A percentile compares a stretch with the other conserved stretches of the same genome.
Evolutionary conservation across 2,888 invertebrate genomes (phyloP).

Genomic region (Sarcophaga caerulescens): DNA sequence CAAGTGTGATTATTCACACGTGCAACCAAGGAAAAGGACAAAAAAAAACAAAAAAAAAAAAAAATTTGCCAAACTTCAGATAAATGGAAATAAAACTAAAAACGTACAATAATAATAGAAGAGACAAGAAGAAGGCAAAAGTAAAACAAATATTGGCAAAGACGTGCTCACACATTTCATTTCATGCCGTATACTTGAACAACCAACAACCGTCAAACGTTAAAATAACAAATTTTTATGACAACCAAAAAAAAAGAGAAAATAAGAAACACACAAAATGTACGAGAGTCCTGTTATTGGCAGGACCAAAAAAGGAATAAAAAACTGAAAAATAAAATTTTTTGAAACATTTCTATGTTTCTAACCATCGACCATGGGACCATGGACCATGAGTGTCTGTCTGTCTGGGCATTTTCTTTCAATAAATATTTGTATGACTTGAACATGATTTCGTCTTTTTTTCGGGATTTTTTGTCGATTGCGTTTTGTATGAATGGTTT

Average conservation of each 20-base stretch:
- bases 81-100: constrained; percentile 65
- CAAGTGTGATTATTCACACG: constrained; percentile 78
- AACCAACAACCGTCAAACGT: constrained; percentile 1
- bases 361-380: constrained; percentile 13
- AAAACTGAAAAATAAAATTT: neutral
- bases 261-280: constrained; percentile 37
- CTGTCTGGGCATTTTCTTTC: neutral
- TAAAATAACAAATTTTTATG: constrained; percentile 53
- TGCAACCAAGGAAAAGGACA: constrained; percentile 70
- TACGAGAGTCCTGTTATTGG: constrained; percentile 15
- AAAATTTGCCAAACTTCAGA: neutral
- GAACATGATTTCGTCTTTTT: neutral
- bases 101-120: neutral
- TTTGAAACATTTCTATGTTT: constrained; percentile 38
- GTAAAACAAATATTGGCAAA: constrained; percentile 46
- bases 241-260: constrained; percentile 7
- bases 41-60: no score
- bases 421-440: neutral
- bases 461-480: no score
- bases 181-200: neutral
- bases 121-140: neutral
- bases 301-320: neutral
- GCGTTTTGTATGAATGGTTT: neutral
- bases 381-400: neutral
- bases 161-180: constrained; percentile 39